Evolutionary conservation across 2,888 invertebrate genomes (phyloP), one percentile per base, ranked within the genome.

Genomic region (Ceriagrion tenellum): DNA sequence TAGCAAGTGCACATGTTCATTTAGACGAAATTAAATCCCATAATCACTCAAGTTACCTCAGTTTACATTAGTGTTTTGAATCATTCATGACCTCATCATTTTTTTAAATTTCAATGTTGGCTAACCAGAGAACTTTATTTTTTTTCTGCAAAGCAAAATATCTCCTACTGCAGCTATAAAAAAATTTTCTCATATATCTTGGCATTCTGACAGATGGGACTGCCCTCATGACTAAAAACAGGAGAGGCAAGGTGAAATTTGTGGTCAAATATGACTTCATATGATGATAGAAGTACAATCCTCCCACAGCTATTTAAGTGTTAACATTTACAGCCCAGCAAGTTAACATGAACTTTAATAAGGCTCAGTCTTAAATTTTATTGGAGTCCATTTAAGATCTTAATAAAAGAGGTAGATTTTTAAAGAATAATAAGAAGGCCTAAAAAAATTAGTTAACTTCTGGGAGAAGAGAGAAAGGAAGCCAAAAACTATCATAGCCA

Each of bases 321-420:
- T 69, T 93, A 93, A 81, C 30, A 81, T 81, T 81, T 81, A 81
- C 81, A 81, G 81, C 81, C 93, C 93, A 93, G 93, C 63, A 93
- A 93, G 93, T 93, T 93, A 93, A 93, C 93, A 35, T 93, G 93
- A 93, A 93, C 93, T 93, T 93, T 93, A 93, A 93, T 93, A 93
- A 93, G 93, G 93, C 93, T 93, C 93, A 93, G 93, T 93, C 93
- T 93, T 93, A 93, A 93, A 93, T 93, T 93, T 93, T 93, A 93
- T 93, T 74, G 69, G 93, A 93, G 93, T 93, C 93, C 93, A 93
- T 93, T 93, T 93, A 93, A 93, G 93, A 93, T 93, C 93, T 93
- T 93, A 93, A 93, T 93, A 93, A 93, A 81, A 93, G 93, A 93
- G 93, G 93, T 93, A 93, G 93, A 93, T 93, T 74, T 93, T 93